Base-by-base conservation (phyloP, 2,113 vertebrate species). In the Hystrix cristata region DNA sequence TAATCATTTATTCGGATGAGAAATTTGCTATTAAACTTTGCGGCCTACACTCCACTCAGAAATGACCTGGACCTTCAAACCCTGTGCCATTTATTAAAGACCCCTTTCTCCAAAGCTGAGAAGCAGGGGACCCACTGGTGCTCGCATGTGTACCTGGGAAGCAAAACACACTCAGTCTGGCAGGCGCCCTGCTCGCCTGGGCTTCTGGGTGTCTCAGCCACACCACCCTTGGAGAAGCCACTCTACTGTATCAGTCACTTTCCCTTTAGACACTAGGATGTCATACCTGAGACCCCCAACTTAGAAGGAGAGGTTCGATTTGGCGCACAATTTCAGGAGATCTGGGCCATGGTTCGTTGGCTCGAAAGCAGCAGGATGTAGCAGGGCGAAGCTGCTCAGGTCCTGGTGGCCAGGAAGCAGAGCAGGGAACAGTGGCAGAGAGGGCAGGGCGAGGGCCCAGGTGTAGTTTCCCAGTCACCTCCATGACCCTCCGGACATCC, bases 1-100 rank as follows among this genome's bases (percentile, higher is more conserved):
- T 62, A n/a, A 60, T 82, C 82, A 82, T n/a, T 31, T 48, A 59
- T 62, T 74, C 81, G 48, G 62, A 46, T 29, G 59, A 87, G 94
- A 83, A 93, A 82, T 91, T 38, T 89, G 85, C 87, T 10, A 69
- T 83, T 51, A 31, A 78, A 91, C 69, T 88, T 18, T 64, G 21
- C 25, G 46, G 59, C 59, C 48, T 5, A 43, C 65, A 80, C 55
- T 15, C 38, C n/a, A 21, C 74, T n/a, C 80, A 62, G 82, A 74
- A 85, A n/a, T 5, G 64, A 57, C 48, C 5, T 1, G 57, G 67
- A 51, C 38, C 85, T 48, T 83, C 69, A 43, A 27, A 60, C 29
- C 38, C n/a, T 46, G 5, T 0, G 48, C 74, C 4, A 43, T 7
- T 53, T 67, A 57, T 34, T 4, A 59, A 65, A 74, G 80, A 95